Evolutionary conservation across 2,797 vertebrate genomes (phyloP).

Genomic region (Chaenodraco wilsoni): DNA sequence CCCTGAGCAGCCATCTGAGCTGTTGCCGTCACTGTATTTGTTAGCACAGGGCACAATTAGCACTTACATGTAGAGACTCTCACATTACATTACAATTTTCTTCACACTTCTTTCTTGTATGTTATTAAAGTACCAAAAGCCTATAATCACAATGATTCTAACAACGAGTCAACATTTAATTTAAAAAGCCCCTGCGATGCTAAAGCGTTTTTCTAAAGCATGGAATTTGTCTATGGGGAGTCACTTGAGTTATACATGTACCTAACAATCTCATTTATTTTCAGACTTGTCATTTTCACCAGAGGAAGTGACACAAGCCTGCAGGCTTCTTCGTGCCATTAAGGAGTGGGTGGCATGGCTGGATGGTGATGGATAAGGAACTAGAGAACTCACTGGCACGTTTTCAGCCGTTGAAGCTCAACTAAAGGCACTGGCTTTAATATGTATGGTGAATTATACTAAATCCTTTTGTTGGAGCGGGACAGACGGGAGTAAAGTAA

Average conservation of each 20-base stretch:
- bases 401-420: conserved; percentile 62
- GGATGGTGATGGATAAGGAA: conserved; percentile 33
- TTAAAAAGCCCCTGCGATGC: conserved; percentile 19
- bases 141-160: conserved; percentile 28
- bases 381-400: conserved; percentile 31
- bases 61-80: conserved; percentile 35
- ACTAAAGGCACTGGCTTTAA: conserved; percentile 51
- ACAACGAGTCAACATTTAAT: conserved; percentile 22
- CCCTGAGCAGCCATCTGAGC: not conserved
- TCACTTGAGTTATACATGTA: conserved; percentile 69
- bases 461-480: conserved; percentile 45
- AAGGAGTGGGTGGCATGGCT: conserved; percentile 30
- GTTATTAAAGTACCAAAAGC: conserved; percentile 21
- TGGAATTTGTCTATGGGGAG: conserved; percentile 59
- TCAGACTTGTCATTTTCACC: conserved; percentile 53
- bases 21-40: conserved; percentile 22
- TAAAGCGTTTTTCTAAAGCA: conserved; percentile 48
- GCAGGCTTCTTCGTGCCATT: conserved; percentile 43
- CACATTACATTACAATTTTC: conserved; percentile 10
- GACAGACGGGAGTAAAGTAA: conserved; percentile 30
- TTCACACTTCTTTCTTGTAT: conserved; percentile 19
- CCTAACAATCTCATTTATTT: conserved; percentile 66
- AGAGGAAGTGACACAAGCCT: conserved; percentile 48
- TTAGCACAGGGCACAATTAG: conserved; percentile 45
- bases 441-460: conserved; percentile 48